Evolutionary conservation across 2,113 vertebrate genomes (phyloP).

Genomic region (Daphoenositta chrysoptera): DNA sequence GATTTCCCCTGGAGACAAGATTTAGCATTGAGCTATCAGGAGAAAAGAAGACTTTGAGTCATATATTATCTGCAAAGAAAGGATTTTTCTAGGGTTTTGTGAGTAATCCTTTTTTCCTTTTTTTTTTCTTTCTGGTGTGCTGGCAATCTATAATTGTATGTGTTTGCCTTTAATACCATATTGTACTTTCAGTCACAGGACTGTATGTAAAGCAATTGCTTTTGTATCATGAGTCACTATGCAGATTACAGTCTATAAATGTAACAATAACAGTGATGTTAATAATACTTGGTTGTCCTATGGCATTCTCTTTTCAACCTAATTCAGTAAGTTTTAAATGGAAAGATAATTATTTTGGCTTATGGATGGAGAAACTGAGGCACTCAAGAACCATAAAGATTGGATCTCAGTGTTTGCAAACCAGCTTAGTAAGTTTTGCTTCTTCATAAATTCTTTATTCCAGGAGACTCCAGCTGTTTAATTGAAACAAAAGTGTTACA

Average conservation of each 20-base stretch:
- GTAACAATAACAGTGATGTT: not conserved
- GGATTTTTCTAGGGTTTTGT: not conserved
- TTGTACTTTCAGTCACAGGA: not conserved
- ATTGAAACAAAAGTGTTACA: not conserved
- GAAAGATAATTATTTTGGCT: not conserved
- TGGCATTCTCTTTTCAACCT: not conserved
- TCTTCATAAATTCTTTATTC: not conserved
- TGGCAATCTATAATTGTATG: not conserved
- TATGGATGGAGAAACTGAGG: not conserved
- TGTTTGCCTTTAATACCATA: not conserved
- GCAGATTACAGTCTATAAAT: not conserved
- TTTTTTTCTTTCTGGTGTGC: not conserved
- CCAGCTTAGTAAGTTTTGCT: not conserved
- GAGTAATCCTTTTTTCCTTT: fast-evolving
- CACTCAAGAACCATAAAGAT: not conserved
- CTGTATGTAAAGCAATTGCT: not conserved
- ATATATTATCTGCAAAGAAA: constrained; percentile 15
- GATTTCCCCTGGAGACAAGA: constrained; percentile 39
- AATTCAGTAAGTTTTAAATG: not conserved
- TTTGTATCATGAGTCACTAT: not conserved
- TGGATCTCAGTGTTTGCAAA: not conserved
- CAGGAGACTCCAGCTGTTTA: not conserved
- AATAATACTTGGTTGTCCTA: not conserved
- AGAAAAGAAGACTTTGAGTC: constrained; percentile 42
- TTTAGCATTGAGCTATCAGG: not conserved